Percentiles rank a stretch among this genome's conserved stretches.
phyloP scores from a whole-genome alignment of 2,888 invertebrate genomes.

The Eucera pruinosa region DNA sequence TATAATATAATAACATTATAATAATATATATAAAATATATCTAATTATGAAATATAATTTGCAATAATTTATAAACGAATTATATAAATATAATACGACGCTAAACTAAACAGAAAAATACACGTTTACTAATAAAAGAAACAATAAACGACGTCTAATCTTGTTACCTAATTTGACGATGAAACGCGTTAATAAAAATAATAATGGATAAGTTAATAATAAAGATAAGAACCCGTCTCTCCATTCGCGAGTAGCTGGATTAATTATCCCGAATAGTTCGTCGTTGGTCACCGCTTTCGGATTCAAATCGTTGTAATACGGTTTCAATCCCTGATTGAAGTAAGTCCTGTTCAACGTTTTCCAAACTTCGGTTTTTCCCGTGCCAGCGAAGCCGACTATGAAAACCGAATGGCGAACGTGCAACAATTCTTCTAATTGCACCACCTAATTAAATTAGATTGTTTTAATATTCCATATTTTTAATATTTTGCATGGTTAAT shows the following conservation, averaged over 20 bases:
- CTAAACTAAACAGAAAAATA: no score
- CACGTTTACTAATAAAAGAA: no score
- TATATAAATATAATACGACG: no score
- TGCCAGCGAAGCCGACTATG: constrained; percentile 93
- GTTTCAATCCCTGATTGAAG: constrained; percentile 91
- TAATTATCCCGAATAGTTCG: constrained; percentile 97
- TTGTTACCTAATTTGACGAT: no score
- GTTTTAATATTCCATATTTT: neutral
- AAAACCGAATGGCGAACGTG: constrained; percentile 98
- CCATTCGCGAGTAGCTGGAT: constrained; percentile 97
- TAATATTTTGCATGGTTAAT: neutral
- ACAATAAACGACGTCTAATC: no score
- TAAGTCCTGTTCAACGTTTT: constrained; percentile 94
- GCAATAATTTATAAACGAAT: no score
- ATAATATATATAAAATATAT: no score
- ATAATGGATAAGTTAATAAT: no score
- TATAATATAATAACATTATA: no score
- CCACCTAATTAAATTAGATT: constrained; percentile 86
- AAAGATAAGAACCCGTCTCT: constrained; percentile 90
- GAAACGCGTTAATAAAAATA: no score
- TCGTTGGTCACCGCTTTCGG: constrained; percentile 98
- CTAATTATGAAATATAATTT: no score
- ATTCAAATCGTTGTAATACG: constrained; percentile 95
- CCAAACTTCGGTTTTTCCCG: constrained; percentile 97
- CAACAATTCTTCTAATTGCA: constrained; percentile 96